Evolutionary conservation across 2,888 invertebrate species (phyloP), one percentile per base, ranked within the genome.

Genomic region (Mythimna loreyi): DNA sequence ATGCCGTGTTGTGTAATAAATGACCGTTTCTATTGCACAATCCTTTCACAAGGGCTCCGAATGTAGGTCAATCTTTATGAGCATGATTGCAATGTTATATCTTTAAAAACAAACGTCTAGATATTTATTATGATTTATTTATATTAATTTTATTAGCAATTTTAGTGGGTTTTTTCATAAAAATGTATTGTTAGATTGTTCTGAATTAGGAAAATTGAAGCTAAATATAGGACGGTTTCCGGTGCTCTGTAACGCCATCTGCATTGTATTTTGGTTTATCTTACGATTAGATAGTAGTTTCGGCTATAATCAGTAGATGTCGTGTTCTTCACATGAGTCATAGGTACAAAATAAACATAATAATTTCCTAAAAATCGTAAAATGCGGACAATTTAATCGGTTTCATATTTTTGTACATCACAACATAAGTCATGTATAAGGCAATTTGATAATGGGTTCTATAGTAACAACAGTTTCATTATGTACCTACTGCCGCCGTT

Each of bases 1-100:
- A 93, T 93, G 90, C 86, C 89, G 89, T 88, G 93, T 95, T 95
- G 95, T 93, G 95, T 95, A 94, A 95, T 94, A 94, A 94, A 94
- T 96, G 94, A 94, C 95, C 94, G 96, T 95, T 96, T 95, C 94
- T 93, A 94, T 96, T 96, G 94, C 96, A 96, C 96, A 96, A 96
- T 96, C 96, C 95, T 96, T 96, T 96, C 96, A 95, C 96, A 96
- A 96, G 96, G 95, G 96, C 95, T 94, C 87, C 81, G 87, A 95
- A 96, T 94, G 93, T 96, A 96, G 96, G 96, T 96, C 96, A 96
- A 93, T 94, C 93, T 94, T 92, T 93, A 92, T 88, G 89, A 93
- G 91, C 90, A 90, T 89, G 89, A 90, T 91, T 92, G 88, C 90
- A 89, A 88, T 78, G 87, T 89, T 88, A 83, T 84, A 84, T 82